phyloP scores from a whole-genome alignment of 2,113 vertebrate species.

The Hoplias malabaricus region DNA sequence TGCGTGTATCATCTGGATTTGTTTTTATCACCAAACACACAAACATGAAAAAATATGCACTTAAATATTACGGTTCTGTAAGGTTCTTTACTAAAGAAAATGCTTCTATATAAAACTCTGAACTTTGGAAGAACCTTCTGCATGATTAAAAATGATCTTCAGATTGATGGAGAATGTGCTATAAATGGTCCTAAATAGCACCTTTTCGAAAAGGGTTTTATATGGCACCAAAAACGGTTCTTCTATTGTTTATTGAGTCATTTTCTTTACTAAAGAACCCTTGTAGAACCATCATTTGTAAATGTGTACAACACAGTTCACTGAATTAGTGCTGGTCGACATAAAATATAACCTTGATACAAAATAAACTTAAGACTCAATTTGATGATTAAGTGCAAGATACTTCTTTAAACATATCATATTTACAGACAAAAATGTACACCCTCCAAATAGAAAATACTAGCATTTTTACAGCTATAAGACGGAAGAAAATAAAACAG shows the following conservation, averaged over 20 bases:
- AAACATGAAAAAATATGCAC: background rate
- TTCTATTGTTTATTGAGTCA: too few species aligned
- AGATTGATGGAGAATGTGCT: too few species aligned
- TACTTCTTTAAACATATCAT: conserved; percentile 4
- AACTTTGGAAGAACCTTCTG: too few species aligned
- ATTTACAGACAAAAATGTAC: conserved; percentile 50
- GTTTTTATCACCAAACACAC: background rate
- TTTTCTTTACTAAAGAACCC: too few species aligned
- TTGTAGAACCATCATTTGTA: too few species aligned
- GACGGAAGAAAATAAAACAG: background rate
- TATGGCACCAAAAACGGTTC: too few species aligned
- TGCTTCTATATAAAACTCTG: too few species aligned
- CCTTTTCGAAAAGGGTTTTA: too few species aligned
- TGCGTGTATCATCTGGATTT: background rate
- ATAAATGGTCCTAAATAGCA: too few species aligned
- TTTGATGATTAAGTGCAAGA: background rate
- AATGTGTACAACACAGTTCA: background rate
- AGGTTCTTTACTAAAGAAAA: too few species aligned
- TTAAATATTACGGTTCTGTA: too few species aligned
- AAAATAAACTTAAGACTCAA: background rate
- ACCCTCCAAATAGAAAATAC: conserved; percentile 7
- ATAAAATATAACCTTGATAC: background rate
- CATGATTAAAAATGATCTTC: too few species aligned
- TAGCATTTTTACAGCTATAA: background rate
- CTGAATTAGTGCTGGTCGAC: background rate